Conservation (phyloP, 2,888 invertebrate species). For the Meiosimyza decipiens region DNA sequence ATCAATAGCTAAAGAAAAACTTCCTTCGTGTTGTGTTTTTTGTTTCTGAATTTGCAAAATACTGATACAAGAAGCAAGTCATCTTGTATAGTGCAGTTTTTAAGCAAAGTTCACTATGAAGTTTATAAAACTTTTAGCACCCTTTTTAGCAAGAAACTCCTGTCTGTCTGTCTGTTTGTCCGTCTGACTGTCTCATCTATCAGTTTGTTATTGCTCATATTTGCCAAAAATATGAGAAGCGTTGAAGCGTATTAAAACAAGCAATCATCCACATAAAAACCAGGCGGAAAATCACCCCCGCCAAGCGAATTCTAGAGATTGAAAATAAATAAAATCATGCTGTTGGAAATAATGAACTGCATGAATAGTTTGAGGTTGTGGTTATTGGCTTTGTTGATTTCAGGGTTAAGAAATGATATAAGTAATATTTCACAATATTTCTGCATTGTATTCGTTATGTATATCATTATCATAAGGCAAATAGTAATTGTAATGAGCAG, state of each 20-base stretch:
- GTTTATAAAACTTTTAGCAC: conserved; percentile 2
- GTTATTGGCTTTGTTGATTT: background rate
- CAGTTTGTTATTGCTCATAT: conserved; percentile 38
- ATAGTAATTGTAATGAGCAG: conserved; percentile 16
- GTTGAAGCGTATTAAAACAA: conserved; percentile 55
- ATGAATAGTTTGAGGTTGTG: conserved; percentile 51
- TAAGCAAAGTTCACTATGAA: background rate
- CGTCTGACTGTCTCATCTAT: conserved; percentile 18
- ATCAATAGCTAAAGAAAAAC: conserved; percentile 17
- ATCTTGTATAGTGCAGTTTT: background rate
- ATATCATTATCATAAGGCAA: conserved; percentile 3
- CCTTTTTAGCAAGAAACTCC: conserved; percentile 8
- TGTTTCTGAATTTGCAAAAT: background rate
- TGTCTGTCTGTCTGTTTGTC: too few species aligned
- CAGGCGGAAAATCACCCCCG: background rate
- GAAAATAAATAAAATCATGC: conserved; percentile 55
- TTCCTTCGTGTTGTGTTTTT: background rate
- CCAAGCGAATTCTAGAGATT: conserved; percentile 7
- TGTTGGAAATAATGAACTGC: conserved; percentile 56
- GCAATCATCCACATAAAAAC: conserved; percentile 46
- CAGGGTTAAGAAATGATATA: background rate
- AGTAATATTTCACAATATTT: background rate
- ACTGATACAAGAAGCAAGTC: conserved; percentile 22
- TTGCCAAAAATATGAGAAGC: conserved; percentile 46
- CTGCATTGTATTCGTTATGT: conserved; percentile 14